phyloP scores from a whole-genome alignment of 35 echinoderm and acorn worm species.

The Hemicentrotus pulcherrimus region DNA sequence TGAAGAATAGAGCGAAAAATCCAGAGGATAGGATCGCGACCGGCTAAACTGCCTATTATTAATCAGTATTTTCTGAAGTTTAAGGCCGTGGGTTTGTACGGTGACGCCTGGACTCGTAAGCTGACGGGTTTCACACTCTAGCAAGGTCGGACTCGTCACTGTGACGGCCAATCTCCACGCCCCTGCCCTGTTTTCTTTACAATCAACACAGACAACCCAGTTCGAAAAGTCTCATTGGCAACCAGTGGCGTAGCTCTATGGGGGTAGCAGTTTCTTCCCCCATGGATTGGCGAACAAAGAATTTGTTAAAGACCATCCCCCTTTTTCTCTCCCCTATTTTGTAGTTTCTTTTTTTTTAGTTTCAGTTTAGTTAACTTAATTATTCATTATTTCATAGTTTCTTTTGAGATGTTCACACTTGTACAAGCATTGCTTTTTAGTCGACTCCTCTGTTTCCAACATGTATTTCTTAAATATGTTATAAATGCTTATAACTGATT shows the following conservation, averaged over 20 bases:
- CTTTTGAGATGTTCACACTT: too few species aligned
- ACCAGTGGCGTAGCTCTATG: not conserved
- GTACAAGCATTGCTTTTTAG: too few species aligned
- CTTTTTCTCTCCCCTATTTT: too few species aligned
- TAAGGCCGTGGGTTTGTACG: constrained; percentile 34
- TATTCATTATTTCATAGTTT: too few species aligned
- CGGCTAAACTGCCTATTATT: constrained; percentile 56
- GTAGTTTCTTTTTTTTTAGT: too few species aligned
- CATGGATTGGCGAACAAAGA: too few species aligned
- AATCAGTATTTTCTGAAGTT: constrained; percentile 21
- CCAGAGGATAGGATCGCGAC: not conserved
- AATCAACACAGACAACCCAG: not conserved
- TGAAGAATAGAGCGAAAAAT: not conserved
- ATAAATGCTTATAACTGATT: too few species aligned
- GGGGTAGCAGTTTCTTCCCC: not conserved
- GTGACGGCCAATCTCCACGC: constrained; percentile 21
- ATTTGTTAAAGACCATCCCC: too few species aligned
- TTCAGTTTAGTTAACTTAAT: too few species aligned
- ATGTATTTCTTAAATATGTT: too few species aligned
- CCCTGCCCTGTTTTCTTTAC: constrained; percentile 21
- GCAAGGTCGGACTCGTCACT: constrained; percentile 2
- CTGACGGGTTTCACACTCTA: constrained; percentile 25
- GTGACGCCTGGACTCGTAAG: constrained; percentile 45
- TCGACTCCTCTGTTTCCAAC: too few species aligned
- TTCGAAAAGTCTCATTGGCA: not conserved